Evolutionary conservation across 1,140 invertebrate genomes (phyloP), one percentile per base, ranked within the genome.

Genomic region (Aricia agestis): DNA sequence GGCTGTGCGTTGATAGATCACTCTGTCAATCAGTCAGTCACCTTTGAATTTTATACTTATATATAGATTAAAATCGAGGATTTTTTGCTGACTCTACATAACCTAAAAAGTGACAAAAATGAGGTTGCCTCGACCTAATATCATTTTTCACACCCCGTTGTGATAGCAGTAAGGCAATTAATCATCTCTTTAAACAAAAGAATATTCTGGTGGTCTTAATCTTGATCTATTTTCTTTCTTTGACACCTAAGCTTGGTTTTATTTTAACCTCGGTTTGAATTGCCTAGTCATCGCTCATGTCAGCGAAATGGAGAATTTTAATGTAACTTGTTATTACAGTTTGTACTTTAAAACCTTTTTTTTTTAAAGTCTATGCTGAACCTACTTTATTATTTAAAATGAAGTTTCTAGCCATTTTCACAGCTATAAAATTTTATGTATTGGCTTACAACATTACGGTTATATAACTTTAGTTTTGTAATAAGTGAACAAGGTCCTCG

Each of bases 61-160:
- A n/a, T n/a, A n/a, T n/a, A n/a, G n/a, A n/a, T n/a, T n/a, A n/a
- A n/a, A n/a, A n/a, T n/a, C n/a, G n/a, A n/a, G n/a, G n/a, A n/a
- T 52, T 52, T 52, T 52, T 52, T 1, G 45, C 45, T 15, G 45
- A 52, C 45, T 15, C 45, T 36, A 36, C 45, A 52, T 52, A 52
- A 52, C 45, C 45, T 52, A 52, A 52, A 52, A 52, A 52, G 45
- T 52, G 45, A 52, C 45, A 52, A 52, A 52, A 52, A 52, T 52
- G 13, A 52, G 13, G 11, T 52, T 15, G 11, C 45, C 13, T 11
- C 45, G 11, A 52, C 45, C 13, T 13, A 52, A 52, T 52, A 52
- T 52, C 45, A 52, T 52, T 52, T 52, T 52, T 52, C 45, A 52
- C 45, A 15, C 45, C 36, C 13, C 45, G 45, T 52, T 13, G 45